These are phyloP conservation scores for Kradibia gibbosae DNA, from an alignment of 1,140 invertebrate species.

Conservation along the genomic window DNA sequence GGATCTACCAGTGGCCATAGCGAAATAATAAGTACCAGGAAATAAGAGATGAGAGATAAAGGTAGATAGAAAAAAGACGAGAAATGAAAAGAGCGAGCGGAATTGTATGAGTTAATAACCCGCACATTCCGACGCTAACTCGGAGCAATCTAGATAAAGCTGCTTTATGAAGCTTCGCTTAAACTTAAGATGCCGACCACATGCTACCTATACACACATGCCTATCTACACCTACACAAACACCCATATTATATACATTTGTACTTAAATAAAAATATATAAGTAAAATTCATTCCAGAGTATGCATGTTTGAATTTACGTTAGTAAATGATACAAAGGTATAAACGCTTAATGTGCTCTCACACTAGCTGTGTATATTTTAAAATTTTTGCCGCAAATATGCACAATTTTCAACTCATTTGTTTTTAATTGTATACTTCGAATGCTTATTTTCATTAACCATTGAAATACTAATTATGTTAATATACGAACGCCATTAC, in stretches of 20 bases:
- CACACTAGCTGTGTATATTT: background rate
- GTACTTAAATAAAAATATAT: no score
- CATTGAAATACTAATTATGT: background rate
- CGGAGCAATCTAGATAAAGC: slow-evolving; percentile 58
- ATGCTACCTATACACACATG: background rate
- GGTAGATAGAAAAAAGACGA: background rate
- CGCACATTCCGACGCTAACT: slow-evolving; percentile 57
- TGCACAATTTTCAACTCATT: slow-evolving; percentile 39
- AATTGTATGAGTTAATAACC: slow-evolving; percentile 56
- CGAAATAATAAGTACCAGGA: background rate
- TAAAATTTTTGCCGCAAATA: slow-evolving; percentile 19
- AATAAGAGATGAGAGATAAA: background rate
- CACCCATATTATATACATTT: no score
- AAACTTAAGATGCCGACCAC: slow-evolving; percentile 1
- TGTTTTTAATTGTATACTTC: slow-evolving; percentile 22
- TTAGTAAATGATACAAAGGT: no score
- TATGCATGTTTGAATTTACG: no score
- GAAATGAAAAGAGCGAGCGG: slow-evolving; percentile 39
- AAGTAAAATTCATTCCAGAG: no score
- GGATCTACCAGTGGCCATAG: background rate
- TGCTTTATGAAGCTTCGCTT: slow-evolving; percentile 56
- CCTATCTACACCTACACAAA: no score
- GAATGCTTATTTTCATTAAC: slow-evolving; percentile 5
- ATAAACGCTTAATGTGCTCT: background rate
- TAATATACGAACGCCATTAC: no score